Base-by-base conservation (phyloP, 2,113 vertebrate species). In the Gasterosteus aculeatus region DNA sequence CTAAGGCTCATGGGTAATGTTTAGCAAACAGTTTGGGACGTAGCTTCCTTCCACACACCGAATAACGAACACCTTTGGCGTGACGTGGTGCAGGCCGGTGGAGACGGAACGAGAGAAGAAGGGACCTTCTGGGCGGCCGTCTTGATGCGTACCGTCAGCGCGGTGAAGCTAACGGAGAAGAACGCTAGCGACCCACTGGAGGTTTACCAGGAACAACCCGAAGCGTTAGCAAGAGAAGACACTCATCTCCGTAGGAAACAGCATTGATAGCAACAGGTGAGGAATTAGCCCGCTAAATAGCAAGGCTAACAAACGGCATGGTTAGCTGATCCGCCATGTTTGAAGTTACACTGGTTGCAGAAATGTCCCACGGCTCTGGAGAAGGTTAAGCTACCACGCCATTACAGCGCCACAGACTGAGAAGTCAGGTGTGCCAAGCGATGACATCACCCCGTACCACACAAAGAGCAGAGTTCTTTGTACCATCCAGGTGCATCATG, bases 401-500 rank as follows among this genome's bases (percentile, higher is more conserved):
- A 7, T 49, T 1, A 51, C 49, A 4, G n/a, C 19, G 1, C 49
- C 18, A 51, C 47, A 44, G 14, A 44, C 42, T 3, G 19, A n/a
- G 47, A 19, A 51, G 7, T 53, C 19, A 22, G 19, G 49, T 51
- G 49, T 53, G 47, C 47, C 2, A 35, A 35, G 2, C 33, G 47
- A 3, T 53, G 51, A 53, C 51, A 19, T 53, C n/a, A 18, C 46
- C 22, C 51, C 22, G 47, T n/a, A 19, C 51, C 41, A 42, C 41
- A 11, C 9, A 42, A 12, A 42, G 41, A 9, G 11, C 41, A 42
- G 10, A 18, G 33, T 7, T 58, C 3, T 18, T 19, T 49, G 44
- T 5, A 22, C 38, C 41, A 10, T 29, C 10, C 72, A 57, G 75
- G 59, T 72, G 81, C 69, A 73, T 80, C 63, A 29, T 84, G 83